Conservation (phyloP, 2,113 vertebrate genomes). For the Brachirus orientalis region DNA sequence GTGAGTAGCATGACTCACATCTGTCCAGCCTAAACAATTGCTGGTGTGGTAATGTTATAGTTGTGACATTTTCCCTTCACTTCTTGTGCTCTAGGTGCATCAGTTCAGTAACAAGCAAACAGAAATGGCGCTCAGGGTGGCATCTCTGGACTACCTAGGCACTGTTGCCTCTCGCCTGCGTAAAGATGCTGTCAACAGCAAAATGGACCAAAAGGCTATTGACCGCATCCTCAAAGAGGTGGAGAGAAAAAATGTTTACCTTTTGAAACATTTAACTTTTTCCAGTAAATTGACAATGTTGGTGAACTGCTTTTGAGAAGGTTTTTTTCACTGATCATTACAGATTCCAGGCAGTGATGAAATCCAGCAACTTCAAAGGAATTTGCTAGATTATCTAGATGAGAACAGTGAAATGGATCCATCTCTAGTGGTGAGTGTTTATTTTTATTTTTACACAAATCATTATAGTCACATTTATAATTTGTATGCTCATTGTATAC, state of each 20-base stretch:
- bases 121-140: constrained; percentile 98
- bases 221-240: constrained; percentile 95
- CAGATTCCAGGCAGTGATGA: constrained; percentile 85
- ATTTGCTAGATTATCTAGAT: constrained; percentile 91
- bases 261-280: neutral
- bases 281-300: neutral
- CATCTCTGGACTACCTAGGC: constrained; percentile 97
- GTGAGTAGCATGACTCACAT: constrained; percentile 78
- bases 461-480: neutral
- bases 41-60: neutral
- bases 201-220: constrained; percentile 95
- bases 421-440: constrained; percentile 88
- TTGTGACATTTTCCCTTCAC: neutral
- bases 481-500: neutral
- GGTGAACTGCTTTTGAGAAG: constrained; percentile 11
- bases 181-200: constrained; percentile 95
- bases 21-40: neutral
- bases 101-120: constrained; percentile 99
- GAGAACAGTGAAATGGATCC: constrained; percentile 90
- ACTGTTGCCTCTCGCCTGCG: constrained; percentile 95
- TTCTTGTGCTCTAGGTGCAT: constrained; percentile 86
- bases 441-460: neutral
- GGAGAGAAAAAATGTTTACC: neutral
- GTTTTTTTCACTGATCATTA: constrained; percentile 18
- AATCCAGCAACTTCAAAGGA: constrained; percentile 93